Conservation (phyloP, 2,888 invertebrate genomes). For the Mythimna vitellina region DNA sequence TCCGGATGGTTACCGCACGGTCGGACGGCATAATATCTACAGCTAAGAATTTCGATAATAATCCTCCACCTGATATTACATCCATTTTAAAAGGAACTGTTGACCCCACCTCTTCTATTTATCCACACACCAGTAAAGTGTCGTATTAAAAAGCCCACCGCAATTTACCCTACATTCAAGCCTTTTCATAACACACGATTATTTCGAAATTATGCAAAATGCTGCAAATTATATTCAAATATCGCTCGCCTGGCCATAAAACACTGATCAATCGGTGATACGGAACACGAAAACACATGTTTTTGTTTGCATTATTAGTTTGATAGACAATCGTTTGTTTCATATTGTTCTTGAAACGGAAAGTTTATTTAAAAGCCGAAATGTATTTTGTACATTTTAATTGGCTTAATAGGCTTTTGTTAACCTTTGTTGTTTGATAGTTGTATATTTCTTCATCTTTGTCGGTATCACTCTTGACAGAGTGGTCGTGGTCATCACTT, state of each 20-base stretch:
- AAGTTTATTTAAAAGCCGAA: not conserved
- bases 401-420: conserved; percentile 7
- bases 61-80: not conserved
- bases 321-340: conserved; percentile 64
- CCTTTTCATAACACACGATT: conserved; percentile 40
- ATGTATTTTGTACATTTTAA: conserved; percentile 16
- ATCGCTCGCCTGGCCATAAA: conserved; percentile 50
- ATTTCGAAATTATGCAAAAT: conserved; percentile 65
- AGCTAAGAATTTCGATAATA: not conserved
- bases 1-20: no score
- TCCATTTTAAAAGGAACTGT: not conserved
- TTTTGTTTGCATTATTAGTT: conserved; percentile 68
- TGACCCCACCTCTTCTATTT: not conserved
- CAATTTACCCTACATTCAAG: conserved; percentile 33
- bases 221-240: conserved; percentile 63
- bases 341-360: not conserved
- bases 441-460: no score
- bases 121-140: conserved; percentile 14
- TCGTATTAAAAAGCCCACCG: conserved; percentile 30
- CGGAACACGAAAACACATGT: conserved; percentile 64
- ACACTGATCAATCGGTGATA: conserved; percentile 58
- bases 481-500: no score
- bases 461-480: no score
- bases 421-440: conserved; percentile 14
- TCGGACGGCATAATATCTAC: no score